phyloP scores from a whole-genome alignment of 2,797 vertebrate species.

The Mycteria americana region DNA sequence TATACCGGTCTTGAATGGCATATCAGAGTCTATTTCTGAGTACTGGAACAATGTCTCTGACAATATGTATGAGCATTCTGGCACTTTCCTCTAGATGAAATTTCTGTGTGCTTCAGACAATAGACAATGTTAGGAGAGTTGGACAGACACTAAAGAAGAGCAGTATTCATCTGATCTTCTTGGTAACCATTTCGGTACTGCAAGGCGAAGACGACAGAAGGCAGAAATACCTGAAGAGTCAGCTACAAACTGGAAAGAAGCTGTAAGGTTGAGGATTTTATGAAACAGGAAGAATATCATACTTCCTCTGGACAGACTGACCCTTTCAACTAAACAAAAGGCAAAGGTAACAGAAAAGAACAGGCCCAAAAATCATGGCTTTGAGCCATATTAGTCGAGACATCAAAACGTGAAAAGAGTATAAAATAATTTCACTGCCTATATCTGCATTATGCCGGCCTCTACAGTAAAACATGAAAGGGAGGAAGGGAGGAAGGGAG shows the following conservation, averaged over 20 bases:
- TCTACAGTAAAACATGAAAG: not conserved
- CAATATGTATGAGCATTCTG: not conserved
- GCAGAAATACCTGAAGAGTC: not conserved
- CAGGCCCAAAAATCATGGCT: not conserved
- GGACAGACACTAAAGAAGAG: not conserved
- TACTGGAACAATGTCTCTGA: conserved; percentile 16
- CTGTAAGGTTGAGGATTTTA: not conserved
- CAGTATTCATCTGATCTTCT: not conserved
- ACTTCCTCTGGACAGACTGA: not conserved
- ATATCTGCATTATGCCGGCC: not conserved
- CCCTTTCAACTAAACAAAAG: not conserved
- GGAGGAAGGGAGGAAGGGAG: too few species aligned
- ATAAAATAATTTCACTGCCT: not conserved
- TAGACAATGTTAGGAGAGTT: not conserved
- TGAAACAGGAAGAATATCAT: not conserved
- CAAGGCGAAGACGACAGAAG: not conserved
- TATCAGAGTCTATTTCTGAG: conserved; percentile 11
- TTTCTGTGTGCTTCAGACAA: conserved; percentile 6
- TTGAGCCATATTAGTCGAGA: not conserved
- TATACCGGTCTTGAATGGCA: not conserved
- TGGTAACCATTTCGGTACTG: not conserved
- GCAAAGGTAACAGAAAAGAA: not conserved
- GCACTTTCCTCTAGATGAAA: not conserved
- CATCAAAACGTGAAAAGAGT: not conserved
- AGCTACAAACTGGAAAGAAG: not conserved